Percentiles rank a stretch among this genome's conserved stretches.
Conservation (phyloP, 2,888 invertebrate genomes). For the Eubasilissa splendida region DNA sequence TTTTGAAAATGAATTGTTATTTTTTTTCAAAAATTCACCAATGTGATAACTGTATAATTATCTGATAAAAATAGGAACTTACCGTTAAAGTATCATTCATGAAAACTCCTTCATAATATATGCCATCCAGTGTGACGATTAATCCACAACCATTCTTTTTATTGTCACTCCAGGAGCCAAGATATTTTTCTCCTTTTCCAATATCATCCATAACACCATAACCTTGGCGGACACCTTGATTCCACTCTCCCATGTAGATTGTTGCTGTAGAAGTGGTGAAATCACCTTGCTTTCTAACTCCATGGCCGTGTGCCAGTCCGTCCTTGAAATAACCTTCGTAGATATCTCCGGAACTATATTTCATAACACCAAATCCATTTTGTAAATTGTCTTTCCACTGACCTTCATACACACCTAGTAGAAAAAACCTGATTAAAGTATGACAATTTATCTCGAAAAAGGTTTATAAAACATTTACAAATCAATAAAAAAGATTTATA, state of each 20-base stretch:
- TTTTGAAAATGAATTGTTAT: too few relatives aligned
- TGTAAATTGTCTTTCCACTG: conserved; percentile 87
- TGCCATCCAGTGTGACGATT: conserved; percentile 90
- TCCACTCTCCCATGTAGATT: conserved; percentile 93
- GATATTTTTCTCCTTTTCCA: conserved; percentile 89
- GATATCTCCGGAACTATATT: conserved; percentile 83
- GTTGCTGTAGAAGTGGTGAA: conserved; percentile 83
- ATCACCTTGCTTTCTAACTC: conserved; percentile 85
- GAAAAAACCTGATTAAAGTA: conserved; percentile 42
- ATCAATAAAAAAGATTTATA: too few relatives aligned
- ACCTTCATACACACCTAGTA: conserved; percentile 82
- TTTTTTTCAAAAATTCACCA: too few relatives aligned
- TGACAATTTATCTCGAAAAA: neutral
- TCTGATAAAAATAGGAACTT: conserved; percentile 60
- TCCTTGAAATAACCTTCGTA: conserved; percentile 92
- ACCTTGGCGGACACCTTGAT: conserved; percentile 82
- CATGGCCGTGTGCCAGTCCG: conserved; percentile 88
- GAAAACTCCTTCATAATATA: conserved; percentile 93
- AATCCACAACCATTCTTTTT: conserved; percentile 88
- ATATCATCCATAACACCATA: conserved; percentile 93
- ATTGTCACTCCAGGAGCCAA: conserved; percentile 91
- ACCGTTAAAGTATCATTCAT: conserved; percentile 85
- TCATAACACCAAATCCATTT: conserved; percentile 85
- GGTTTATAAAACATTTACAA: too few relatives aligned
- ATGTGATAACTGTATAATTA: too few relatives aligned